Conservation (phyloP, 2,113 vertebrate species). For the Herpailurus yagouaroundi region DNA sequence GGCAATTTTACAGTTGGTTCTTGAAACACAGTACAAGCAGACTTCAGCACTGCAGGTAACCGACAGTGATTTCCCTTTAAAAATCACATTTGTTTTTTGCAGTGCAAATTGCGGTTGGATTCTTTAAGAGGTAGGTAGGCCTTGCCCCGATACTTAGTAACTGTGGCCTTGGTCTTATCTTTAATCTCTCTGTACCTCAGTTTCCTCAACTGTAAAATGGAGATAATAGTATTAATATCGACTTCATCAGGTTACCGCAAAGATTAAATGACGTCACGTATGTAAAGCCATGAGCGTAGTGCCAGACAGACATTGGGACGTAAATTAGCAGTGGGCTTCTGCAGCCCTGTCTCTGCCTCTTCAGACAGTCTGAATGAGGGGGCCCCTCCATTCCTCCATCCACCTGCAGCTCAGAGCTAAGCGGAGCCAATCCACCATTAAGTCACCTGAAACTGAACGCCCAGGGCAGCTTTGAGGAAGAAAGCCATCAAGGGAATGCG, state of each 20-base stretch:
- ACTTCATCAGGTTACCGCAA: neutral
- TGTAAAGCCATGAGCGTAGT: neutral
- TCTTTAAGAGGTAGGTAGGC: neutral
- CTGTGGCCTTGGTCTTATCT: neutral
- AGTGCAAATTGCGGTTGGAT: neutral
- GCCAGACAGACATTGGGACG: neutral
- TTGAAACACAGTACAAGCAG: neutral
- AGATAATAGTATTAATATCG: neutral
- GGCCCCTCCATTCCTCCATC: neutral
- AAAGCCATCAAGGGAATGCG: neutral
- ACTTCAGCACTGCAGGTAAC: neutral
- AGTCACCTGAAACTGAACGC: neutral
- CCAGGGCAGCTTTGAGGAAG: neutral
- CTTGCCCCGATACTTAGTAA: neutral
- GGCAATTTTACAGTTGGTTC: neutral
- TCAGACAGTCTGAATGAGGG: neutral
- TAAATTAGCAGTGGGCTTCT: neutral
- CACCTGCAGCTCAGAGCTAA: neutral
- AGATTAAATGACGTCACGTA: neutral
- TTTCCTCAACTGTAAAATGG: neutral
- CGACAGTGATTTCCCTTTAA: neutral
- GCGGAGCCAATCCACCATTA: neutral
- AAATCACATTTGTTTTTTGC: neutral
- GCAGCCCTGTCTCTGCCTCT: neutral
- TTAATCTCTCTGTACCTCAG: neutral